Conservation (phyloP, 2,888 invertebrate species). For the Cryptocephalus primarius region DNA sequence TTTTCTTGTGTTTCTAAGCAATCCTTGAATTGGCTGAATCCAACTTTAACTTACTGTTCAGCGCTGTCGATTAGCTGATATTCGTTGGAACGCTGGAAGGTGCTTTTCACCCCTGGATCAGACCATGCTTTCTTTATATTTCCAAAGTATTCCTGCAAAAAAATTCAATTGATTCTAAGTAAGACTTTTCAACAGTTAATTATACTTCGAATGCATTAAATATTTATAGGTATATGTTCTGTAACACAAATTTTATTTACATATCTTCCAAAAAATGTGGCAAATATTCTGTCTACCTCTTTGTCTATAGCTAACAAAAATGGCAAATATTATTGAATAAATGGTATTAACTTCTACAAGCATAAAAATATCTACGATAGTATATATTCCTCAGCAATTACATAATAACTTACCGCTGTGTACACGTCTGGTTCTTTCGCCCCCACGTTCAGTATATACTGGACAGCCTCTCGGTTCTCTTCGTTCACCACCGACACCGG, state of each 20-base stretch:
- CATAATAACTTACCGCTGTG: slow-evolving; percentile 42
- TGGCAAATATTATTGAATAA: too few relatives aligned
- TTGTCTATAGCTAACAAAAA: too few relatives aligned
- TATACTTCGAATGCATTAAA: too few relatives aligned
- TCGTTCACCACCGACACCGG: slow-evolving; percentile 42
- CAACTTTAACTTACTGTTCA: slow-evolving; percentile 56
- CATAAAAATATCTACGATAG: too few relatives aligned
- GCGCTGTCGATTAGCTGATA: slow-evolving; percentile 73
- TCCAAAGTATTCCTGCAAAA: slow-evolving; percentile 59
- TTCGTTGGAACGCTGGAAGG: slow-evolving; percentile 60
- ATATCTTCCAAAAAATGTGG: too few relatives aligned
- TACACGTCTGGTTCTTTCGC: slow-evolving; percentile 43
- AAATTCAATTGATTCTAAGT: slow-evolving; percentile 1
- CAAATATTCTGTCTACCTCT: too few relatives aligned
- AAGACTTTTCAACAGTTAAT: not conserved
- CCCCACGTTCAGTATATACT: slow-evolving; percentile 42
- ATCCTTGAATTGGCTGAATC: too few relatives aligned
- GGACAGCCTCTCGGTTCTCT: slow-evolving; percentile 37
- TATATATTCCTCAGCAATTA: too few relatives aligned
- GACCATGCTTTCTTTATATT: slow-evolving; percentile 56
- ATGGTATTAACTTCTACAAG: too few relatives aligned
- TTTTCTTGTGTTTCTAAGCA: too few relatives aligned
- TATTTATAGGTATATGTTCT: too few relatives aligned
- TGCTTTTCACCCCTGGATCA: slow-evolving; percentile 58
- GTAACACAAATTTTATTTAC: too few relatives aligned